Evolutionary conservation across 2,113 vertebrate genomes (phyloP).

Genomic region (Salvator merianae): DNA sequence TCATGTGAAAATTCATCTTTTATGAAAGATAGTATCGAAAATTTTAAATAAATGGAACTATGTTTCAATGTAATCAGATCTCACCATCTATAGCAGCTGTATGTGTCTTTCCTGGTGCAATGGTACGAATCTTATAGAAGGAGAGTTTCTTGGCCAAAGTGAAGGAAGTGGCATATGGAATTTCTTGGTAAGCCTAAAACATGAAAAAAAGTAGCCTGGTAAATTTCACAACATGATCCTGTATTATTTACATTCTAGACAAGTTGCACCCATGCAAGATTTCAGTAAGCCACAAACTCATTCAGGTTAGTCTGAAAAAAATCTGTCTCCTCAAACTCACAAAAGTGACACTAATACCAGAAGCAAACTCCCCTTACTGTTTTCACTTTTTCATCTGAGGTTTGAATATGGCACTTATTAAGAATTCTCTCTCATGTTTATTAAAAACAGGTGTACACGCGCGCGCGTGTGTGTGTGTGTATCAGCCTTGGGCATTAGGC

Average conservation of each 20-base stretch:
- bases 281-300: background rate
- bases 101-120: conserved; percentile 92
- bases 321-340: background rate
- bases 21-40: too few relatives aligned
- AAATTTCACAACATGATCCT: conserved; percentile 39
- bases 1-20: background rate
- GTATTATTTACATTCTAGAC: background rate
- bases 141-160: conserved; percentile 93
- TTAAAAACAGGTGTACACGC: background rate
- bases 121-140: conserved; percentile 88
- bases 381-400: background rate
- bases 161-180: conserved; percentile 90
- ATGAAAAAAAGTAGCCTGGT: conserved; percentile 3
- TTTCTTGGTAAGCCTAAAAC: conserved; percentile 85
- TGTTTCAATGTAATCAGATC: conserved; percentile 29
- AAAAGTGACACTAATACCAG: conserved; percentile 8
- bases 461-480: too few relatives aligned
- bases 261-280: conserved; percentile 4
- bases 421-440: background rate
- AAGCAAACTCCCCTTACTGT: background rate
- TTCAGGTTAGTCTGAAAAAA: background rate
- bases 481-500: too few relatives aligned
- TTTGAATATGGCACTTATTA: conserved; percentile 19
- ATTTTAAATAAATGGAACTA: background rate
- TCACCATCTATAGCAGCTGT: conserved; percentile 96